Base-by-base conservation (phyloP, 2,797 vertebrate species). In the Poeciliopsis paucimaculata region DNA sequence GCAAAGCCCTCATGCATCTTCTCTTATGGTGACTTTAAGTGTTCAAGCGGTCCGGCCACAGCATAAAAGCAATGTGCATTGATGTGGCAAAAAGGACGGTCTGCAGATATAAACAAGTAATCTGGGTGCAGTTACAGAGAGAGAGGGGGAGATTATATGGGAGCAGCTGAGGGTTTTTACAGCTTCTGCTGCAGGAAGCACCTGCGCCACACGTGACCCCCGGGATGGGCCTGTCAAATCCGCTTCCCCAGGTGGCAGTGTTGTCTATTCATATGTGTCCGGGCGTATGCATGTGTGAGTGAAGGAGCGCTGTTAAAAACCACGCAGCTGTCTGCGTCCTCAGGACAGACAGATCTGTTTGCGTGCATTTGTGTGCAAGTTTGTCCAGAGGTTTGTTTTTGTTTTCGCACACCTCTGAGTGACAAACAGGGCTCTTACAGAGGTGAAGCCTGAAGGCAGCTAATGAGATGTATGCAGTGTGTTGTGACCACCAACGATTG, bases 401-500 rank as follows among this genome's bases (percentile, higher is more conserved):
- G 10, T 39, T 36, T 66, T 79, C 34, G 8, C 57, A 34, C 28
- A 31, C 57, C 57, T 60, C 57, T 62, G 57, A 62, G 28, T 2
- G 53, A 89, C 79, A 88, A 84, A 87, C 86, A 84, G 79, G 78
- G 84, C 88, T 91, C 87, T 88, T 26, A 78, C 87, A 86, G 84
- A 89, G 94, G 91, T 93, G 89, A 91, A 75, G 85, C 85, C 89
- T 78, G 83, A 88, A 87, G 83, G 84, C 85, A 84, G 57, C 57
- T 78, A 80, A 80, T 74, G 79, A 79, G 86, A 87, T 84, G 75
- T 89, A 91, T 49, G 85, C 89, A 77, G 53, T 81, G 82, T 81
- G 71, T 88, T 89, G 88, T 93, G 92, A 94, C 93, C 79, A 90
- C 87, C 89, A 91, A 89, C 92, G 92, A 91, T 91, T 88, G 83